These are phyloP conservation scores for Phortica variegata DNA, from an alignment of 1,140 invertebrate genomes.

Conservation along the genomic window DNA sequence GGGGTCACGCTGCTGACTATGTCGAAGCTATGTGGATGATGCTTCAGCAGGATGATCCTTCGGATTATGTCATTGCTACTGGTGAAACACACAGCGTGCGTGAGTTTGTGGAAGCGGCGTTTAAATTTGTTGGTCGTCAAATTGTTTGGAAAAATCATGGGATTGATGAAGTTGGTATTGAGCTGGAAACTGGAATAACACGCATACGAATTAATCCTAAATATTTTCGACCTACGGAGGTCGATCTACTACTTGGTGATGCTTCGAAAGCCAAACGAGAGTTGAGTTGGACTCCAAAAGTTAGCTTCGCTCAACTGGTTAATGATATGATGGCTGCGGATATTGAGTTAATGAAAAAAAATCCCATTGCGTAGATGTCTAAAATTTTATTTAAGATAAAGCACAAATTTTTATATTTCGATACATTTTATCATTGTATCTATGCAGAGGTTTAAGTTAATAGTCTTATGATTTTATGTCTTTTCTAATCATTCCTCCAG, in stretches of 20 bases:
- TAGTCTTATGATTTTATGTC: conserved; percentile 15
- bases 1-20: conserved; percentile 99
- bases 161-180: conserved; percentile 82
- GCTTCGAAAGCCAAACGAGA: conserved; percentile 83
- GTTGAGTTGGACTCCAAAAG: conserved; percentile 85
- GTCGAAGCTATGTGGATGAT: conserved; percentile 99
- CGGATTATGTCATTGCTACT: conserved; percentile 98
- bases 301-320: conserved; percentile 83
- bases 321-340: conserved; percentile 96
- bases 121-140: conserved; percentile 72
- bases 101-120: conserved; percentile 94
- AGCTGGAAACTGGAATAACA: conserved; percentile 77
- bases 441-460: conserved; percentile 23
- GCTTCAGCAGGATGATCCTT: conserved; percentile 89
- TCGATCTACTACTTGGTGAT: conserved; percentile 89
- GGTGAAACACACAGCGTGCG: conserved; percentile 92
- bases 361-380: conserved; percentile 75
- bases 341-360: conserved; percentile 86
- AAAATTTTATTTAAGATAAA: conserved; percentile 38
- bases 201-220: conserved; percentile 90
- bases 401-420: conserved; percentile 13
- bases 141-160: conserved; percentile 88
- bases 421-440: conserved; percentile 9
- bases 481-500: no score
- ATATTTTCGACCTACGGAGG: conserved; percentile 97